A percentile compares a stretch with the other conserved stretches of the same genome.
These are phyloP conservation scores for Leucophenga varia DNA, from an alignment of 1,140 invertebrate genomes.

Conservation along the genomic window DNA sequence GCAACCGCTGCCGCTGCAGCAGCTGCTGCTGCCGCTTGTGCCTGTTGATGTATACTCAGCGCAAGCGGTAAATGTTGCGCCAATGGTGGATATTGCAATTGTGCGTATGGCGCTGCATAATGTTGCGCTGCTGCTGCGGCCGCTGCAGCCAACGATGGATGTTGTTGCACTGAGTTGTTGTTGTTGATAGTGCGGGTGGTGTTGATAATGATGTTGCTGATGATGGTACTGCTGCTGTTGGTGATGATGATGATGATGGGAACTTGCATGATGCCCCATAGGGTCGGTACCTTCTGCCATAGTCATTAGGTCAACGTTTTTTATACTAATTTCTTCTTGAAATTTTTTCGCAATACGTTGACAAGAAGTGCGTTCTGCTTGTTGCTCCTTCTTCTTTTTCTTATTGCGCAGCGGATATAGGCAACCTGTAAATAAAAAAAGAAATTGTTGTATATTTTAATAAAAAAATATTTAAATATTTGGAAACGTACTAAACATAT, in stretches of 20 bases:
- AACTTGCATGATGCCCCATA: constrained; percentile 54
- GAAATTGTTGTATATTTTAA: too few species aligned
- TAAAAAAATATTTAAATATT: too few species aligned
- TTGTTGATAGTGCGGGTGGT: constrained; percentile 20
- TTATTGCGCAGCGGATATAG: too few species aligned
- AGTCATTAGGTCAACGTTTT: constrained; percentile 56
- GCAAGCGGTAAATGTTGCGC: constrained; percentile 27
- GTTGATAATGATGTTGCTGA: constrained; percentile 30
- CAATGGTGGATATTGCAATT: constrained; percentile 39
- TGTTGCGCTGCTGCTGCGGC: constrained; percentile 23
- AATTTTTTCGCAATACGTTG: too few species aligned
- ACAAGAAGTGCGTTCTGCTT: too few species aligned
- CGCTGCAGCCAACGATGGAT: constrained; percentile 16
- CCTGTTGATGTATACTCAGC: constrained; percentile 37
- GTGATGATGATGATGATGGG: constrained; percentile 40
- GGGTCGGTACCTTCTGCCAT: constrained; percentile 57
- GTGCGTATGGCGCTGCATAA: constrained; percentile 36
- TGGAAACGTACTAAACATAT: too few species aligned
- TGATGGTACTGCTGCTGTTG: constrained; percentile 37
- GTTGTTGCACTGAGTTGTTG: constrained; percentile 17
- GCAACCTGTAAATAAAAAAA: too few species aligned
- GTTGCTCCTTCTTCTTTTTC: too few species aligned
- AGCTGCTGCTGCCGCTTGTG: constrained; percentile 36
- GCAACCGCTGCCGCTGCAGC: constrained; percentile 30
- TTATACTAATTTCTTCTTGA: too few species aligned